Base-by-base conservation (phyloP, 1,140 invertebrate genomes). In the Amphibalanus amphitrite region DNA sequence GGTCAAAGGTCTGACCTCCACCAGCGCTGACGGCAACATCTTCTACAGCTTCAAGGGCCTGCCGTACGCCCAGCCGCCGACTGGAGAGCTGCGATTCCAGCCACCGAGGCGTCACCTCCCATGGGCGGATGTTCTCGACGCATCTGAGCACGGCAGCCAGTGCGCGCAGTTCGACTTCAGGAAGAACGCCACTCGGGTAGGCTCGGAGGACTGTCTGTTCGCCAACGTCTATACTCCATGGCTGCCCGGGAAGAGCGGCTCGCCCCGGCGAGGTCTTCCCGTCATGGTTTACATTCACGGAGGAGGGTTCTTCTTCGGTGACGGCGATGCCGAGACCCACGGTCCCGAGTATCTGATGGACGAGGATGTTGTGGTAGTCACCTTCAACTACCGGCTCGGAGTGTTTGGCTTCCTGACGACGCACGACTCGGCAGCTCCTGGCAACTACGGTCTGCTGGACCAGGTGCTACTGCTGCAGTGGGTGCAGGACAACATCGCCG, bases 191-290 rank as follows among this genome's bases (percentile, higher is more conserved):
- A 38, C 33, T 15, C 33, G 33, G 1, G 86, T 85, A 38, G 79
- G 93, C 71, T 90, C 85, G 75, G 95, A 98, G 83, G 95, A 98
- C 82, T 98, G 95, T 80, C 86, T 98, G n/a, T 95, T 94, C 80
- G 85, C 98, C 69, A 97, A 95, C 80, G 90, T 98, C 23, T 97
- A 94, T 80, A 84, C 84, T 47, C 90, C 90, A 15, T 86, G 86
- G 33, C 33, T 4, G 33, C 33, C 15, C 33, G 33, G 33, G 15
- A 15, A 38, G 33, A n/a, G 33, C 33, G 33, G 33, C 4, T 4
- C 33, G 4, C 4, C 15, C 81, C 85, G n/a, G n/a, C n/a, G 3
- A 4, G 33, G 33, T 38, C 33, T 79, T 33, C 85, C 88, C 0
- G 85, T 87, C 3, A 76, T 87, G 73, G 81, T 86, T 4, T 86